Evolutionary conservation across 1,140 invertebrate species (phyloP), one percentile per base, ranked within the genome.

Genomic region (Phthorimaea operculella): DNA sequence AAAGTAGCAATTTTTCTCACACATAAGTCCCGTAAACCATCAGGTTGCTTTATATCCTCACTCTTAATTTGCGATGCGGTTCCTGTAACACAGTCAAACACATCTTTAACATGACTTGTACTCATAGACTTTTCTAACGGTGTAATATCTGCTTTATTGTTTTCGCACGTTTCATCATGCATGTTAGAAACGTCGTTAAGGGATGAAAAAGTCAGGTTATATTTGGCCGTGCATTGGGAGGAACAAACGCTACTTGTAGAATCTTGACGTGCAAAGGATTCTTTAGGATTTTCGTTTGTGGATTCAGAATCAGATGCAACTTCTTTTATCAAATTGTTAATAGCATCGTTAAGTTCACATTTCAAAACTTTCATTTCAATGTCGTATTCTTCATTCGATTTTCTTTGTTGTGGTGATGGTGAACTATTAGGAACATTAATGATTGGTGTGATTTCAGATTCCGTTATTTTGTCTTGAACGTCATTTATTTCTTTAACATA

Each of bases 1-100:
- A 92, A 85, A 4, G 88, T 86, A 28, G 89, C 76, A 17, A 93
- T 86, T 62, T 85, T 89, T 59, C 87, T 86, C 14, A 92, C 76
- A 68, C 91, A 92, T 11, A 92, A 70, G 64, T 91, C 78, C 61
- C 66, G 72, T 47, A 86, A 63, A 42, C 66, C 54, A 48, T 51
- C 52, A 9, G 83, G 77, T 56, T 70, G 57, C 45, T 58, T 55
- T 7, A 11, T 62, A n/a, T 58, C 47, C 47, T 66, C 12, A 21
- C 18, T 57, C 14, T 62, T 53, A 58, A 58, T 62, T 39, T 65
- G 42, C 50, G 57, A 11, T 36, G 68, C 33, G 33, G 59, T 58
- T 64, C 59, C 58, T 63, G 64, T 57, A 57, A 78, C 63, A 67
- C 54, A 63, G 54, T 74, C 64, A 66, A 83, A 66, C 33, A 85